Evolutionary conservation across 2,888 invertebrate genomes (phyloP).

Genomic region (Petrophora chlorosata): DNA sequence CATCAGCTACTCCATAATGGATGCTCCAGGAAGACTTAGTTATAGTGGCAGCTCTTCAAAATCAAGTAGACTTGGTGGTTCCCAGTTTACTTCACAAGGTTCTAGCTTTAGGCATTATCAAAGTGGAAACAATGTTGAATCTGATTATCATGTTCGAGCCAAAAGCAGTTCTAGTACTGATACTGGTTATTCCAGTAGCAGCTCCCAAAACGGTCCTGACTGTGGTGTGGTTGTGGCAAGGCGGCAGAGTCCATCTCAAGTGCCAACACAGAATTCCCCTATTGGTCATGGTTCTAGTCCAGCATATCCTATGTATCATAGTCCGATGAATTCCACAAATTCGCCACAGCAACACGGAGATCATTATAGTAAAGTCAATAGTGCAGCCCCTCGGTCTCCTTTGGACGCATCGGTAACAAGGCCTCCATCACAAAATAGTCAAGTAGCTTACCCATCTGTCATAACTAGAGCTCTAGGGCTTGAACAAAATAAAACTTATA

Average conservation of each 20-base stretch:
- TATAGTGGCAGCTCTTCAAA: slow-evolving; percentile 82
- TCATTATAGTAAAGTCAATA: slow-evolving; percentile 75
- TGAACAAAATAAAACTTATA: slow-evolving; percentile 82
- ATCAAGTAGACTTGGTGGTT: slow-evolving; percentile 73
- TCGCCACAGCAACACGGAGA: slow-evolving; percentile 88
- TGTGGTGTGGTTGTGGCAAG: slow-evolving; percentile 86
- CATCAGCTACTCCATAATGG: slow-evolving; percentile 90
- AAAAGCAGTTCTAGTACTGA: slow-evolving; percentile 86
- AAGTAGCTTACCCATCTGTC: slow-evolving; percentile 92
- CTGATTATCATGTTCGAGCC: slow-evolving; percentile 85
- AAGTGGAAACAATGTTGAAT: slow-evolving; percentile 83
- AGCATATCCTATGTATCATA: slow-evolving; percentile 93
- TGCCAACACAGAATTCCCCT: slow-evolving; percentile 89
- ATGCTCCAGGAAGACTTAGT: slow-evolving; percentile 86
- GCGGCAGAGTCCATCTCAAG: slow-evolving; percentile 87
- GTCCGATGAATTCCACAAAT: slow-evolving; percentile 90
- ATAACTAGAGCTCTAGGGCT: slow-evolving; percentile 89
- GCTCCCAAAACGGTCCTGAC: slow-evolving; percentile 86
- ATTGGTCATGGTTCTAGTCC: slow-evolving; percentile 90
- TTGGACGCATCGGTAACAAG: slow-evolving; percentile 87
- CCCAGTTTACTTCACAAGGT: slow-evolving; percentile 80
- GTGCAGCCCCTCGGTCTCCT: slow-evolving; percentile 86
- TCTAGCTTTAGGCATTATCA: slow-evolving; percentile 86
- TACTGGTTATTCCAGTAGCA: slow-evolving; percentile 85
- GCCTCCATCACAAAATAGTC: slow-evolving; percentile 83